Base-by-base conservation (phyloP, 2,888 invertebrate genomes). In the Apeira syringaria region DNA sequence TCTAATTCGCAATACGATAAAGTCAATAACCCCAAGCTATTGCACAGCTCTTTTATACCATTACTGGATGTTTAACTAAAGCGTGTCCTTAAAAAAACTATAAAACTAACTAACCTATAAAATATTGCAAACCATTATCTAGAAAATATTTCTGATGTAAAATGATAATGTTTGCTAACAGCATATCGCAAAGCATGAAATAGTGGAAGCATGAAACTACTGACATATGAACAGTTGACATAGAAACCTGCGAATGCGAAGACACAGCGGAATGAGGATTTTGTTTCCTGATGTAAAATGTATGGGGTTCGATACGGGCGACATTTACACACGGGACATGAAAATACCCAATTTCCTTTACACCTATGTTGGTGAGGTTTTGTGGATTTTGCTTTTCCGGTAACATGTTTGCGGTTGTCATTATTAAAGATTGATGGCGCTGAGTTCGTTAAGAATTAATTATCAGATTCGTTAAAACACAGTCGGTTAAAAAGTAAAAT, bases 221-320 rank as follows among this genome's bases (percentile, higher is more conserved):
- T 25, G 35, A 42, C 42, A 34, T 34, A 29, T 33, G 33, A 44
- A 37, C 37, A 43, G 11, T 31, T 24, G 29, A 44, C 29, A 27
- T 10, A 34, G 24, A 44, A 46, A 49, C 39, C 39, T 27, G 29
- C 31, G 11, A 18, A 18, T 22, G 34, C 36, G 33, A 47, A 49
- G 37, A 56, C 44, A 42, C 49, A 37, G 44, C 39, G 50, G 47
- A 59, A 50, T 49, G 44, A 52, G 61, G 51, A 59, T 59, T 64
- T 66, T 57, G 64, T 62, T 59, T 60, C 20, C 71, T 73, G 54
- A 71, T 74, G 71, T 66, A 68, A 70, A 68, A 74, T 74, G 70
- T 67, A 73, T 71, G 53, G 45, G 42, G 42, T 58, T 59, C 59
- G 52, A 64, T 61, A 59, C 48, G 26, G 38, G 29, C 46, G 32